phyloP scores from a whole-genome alignment of 2,888 invertebrate species.

The Andrena camellia region DNA sequence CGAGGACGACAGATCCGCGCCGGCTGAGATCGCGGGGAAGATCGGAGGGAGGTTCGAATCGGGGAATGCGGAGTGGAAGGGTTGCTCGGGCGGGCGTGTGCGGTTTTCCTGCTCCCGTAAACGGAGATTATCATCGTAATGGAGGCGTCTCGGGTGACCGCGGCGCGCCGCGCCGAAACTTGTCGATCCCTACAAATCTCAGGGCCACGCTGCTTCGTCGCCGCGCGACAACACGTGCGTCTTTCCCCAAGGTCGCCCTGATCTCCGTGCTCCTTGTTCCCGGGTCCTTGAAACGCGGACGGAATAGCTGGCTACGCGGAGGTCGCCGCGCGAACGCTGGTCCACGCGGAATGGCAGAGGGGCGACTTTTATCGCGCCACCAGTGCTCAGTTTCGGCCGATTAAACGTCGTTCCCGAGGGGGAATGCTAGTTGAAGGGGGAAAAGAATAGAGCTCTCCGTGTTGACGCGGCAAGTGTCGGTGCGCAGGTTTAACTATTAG shows the following conservation, averaged over 20 bases:
- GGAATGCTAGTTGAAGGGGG: no score
- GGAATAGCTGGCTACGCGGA: constrained; percentile 33
- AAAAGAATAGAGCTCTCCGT: no score
- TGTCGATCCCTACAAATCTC: constrained; percentile 64
- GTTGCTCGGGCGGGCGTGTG: not conserved
- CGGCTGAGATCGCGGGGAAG: not conserved
- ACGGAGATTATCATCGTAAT: constrained; percentile 30
- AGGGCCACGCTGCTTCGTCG: constrained; percentile 39
- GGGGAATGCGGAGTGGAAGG: not conserved
- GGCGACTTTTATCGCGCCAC: not conserved
- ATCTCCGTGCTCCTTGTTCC: constrained; percentile 52
- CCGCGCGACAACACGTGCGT: constrained; percentile 61
- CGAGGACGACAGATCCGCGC: not conserved
- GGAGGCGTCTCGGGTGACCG: constrained; percentile 31
- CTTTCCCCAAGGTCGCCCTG: constrained; percentile 47
- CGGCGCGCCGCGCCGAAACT: constrained; percentile 43
- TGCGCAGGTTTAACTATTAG: no score
- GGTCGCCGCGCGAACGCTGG: constrained; percentile 1
- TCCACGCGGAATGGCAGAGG: not conserved
- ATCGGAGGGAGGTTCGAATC: not conserved
- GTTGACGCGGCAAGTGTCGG: no score
- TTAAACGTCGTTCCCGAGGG: no score
- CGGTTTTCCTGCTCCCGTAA: constrained; percentile 29
- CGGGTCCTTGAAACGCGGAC: constrained; percentile 50
- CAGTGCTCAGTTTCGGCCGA: not conserved